Conservation (phyloP, 2,113 vertebrate genomes). For the Aramus guarauna region DNA sequence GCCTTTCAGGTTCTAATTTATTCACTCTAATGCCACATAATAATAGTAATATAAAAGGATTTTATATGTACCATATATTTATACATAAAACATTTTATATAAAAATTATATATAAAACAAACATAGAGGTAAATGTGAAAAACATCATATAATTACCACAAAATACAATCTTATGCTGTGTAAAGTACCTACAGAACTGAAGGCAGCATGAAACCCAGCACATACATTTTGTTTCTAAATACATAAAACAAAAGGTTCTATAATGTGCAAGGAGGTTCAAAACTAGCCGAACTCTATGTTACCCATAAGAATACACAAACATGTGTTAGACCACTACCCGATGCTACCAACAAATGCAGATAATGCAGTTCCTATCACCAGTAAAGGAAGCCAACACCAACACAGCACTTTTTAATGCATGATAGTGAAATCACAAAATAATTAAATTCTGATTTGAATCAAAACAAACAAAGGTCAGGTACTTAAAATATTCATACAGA, state of each 20-base stretch:
- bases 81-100: background rate
- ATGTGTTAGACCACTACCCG: background rate
- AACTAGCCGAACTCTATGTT: background rate
- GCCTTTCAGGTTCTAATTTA: background rate
- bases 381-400: background rate
- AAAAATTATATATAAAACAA: background rate
- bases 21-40: background rate
- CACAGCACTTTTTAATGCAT: background rate
- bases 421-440: background rate
- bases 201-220: background rate
- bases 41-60: background rate
- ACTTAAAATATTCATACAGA: background rate
- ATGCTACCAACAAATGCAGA: background rate
- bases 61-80: background rate
- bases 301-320: background rate
- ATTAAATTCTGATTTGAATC: background rate
- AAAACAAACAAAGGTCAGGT: background rate
- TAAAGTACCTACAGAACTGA: background rate
- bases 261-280: background rate
- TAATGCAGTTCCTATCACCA: background rate
- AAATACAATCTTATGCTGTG: background rate
- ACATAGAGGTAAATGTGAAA: background rate
- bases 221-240: background rate
- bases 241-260: background rate
- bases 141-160: background rate